These are phyloP conservation scores for Stenichneumon culpator DNA, from an alignment of 2,888 invertebrate species.

Conservation along the genomic window DNA sequence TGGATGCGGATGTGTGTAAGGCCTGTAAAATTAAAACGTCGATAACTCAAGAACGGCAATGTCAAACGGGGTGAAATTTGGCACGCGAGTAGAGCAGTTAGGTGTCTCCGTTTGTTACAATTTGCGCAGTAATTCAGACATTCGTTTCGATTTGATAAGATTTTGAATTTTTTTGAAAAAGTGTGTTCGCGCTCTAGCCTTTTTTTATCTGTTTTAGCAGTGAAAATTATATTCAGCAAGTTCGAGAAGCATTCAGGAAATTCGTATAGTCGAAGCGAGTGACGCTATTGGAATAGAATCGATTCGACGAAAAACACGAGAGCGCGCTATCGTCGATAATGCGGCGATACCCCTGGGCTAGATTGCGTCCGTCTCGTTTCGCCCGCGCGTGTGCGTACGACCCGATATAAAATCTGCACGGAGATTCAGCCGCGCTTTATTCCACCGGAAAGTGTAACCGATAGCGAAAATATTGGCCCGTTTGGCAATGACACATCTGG, in stretches of 20 bases:
- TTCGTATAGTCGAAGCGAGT: background rate
- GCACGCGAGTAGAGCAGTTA: no score
- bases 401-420: constrained; percentile 57
- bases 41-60: no score
- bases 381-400: constrained; percentile 1
- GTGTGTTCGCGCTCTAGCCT: no score
- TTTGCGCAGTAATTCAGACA: no score
- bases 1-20: no score
- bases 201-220: background rate
- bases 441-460: constrained; percentile 66
- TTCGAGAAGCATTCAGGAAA: background rate
- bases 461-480: constrained; percentile 65
- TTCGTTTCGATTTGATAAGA: no score
- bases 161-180: no score
- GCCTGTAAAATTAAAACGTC: no score
- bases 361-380: constrained; percentile 47
- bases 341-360: constrained; percentile 60
- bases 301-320: constrained; percentile 37
- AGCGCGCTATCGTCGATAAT: constrained; percentile 65
- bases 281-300: constrained; percentile 25
- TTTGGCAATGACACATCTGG: constrained; percentile 68
- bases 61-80: no score
- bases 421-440: constrained; percentile 16
- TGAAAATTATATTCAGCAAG: constrained; percentile 9
- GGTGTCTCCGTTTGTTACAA: no score